phyloP scores from a whole-genome alignment of 2,888 invertebrate species.

The Thumatha senex region DNA sequence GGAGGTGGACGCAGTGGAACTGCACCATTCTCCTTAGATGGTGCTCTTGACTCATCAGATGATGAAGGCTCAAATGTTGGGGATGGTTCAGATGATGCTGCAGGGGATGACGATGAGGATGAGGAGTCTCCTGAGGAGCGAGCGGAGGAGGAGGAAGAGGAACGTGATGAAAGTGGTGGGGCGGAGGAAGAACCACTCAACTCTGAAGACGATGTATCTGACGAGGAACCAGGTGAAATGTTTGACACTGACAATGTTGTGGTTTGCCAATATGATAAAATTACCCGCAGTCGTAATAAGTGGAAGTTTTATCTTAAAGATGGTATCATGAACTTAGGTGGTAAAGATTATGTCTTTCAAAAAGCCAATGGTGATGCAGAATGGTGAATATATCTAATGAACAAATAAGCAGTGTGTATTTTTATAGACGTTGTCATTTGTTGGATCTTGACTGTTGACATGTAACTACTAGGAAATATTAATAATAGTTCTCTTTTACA shows the following conservation, averaged over 20 bases:
- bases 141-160: constrained; percentile 87
- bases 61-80: constrained; percentile 87
- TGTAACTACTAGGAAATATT: constrained; percentile 42
- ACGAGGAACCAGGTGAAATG: constrained; percentile 96
- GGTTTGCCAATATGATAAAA: constrained; percentile 99
- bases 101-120: constrained; percentile 88
- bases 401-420: constrained; percentile 63
- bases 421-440: constrained; percentile 61
- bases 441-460: constrained; percentile 57
- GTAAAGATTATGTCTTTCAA: constrained; percentile 99
- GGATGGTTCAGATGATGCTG: constrained; percentile 86
- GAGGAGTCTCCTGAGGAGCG: constrained; percentile 89
- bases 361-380: constrained; percentile 99
- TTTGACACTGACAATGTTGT: constrained; percentile 99
- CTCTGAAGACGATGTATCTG: constrained; percentile 98
- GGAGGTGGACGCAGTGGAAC: constrained; percentile 74
- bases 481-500: constrained; percentile 45
- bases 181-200: constrained; percentile 95
- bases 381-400: constrained; percentile 87
- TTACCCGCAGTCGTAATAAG: constrained; percentile 98
- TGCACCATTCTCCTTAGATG: constrained; percentile 82
- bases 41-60: constrained; percentile 88
- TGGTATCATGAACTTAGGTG: constrained; percentile 99
- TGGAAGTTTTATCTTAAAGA: constrained; percentile 99
- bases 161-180: constrained; percentile 86